Conservation (phyloP, 2,797 vertebrate species). For the Tachyglossus aculeatus region DNA sequence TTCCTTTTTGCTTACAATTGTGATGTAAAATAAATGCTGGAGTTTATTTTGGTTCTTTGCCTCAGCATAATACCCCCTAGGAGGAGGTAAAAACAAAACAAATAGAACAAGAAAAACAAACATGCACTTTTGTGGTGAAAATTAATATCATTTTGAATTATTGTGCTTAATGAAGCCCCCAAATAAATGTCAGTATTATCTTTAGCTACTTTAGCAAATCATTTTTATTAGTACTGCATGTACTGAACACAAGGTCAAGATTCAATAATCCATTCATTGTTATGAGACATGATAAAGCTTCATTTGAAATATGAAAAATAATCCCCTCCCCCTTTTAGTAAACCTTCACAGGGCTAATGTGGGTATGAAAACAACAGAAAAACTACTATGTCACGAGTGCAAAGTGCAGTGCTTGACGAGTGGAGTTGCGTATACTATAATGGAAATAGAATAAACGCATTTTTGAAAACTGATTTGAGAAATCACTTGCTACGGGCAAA, state of each 20-base stretch:
- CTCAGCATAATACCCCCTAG: neutral
- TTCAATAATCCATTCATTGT: neutral
- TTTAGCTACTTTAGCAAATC: neutral
- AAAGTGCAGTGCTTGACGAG: neutral
- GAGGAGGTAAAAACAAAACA: neutral
- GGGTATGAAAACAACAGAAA: neutral
- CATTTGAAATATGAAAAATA: neutral
- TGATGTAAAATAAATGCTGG: fast-evolving
- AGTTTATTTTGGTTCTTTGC: neutral
- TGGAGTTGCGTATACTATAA: neutral
- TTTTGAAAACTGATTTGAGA: too few species aligned
- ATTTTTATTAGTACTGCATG: neutral
- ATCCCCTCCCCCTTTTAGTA: neutral
- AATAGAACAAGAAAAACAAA: neutral
- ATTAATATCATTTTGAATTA: neutral
- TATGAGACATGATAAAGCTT: neutral
- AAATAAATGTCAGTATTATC: neutral
- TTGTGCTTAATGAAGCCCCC: neutral
- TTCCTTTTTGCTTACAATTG: neutral
- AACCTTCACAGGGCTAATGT: neutral
- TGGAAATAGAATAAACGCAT: neutral
- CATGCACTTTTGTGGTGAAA: neutral
- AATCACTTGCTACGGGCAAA: neutral
- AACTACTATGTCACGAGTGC: neutral
- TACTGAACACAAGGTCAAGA: neutral